Evolutionary conservation across 2,113 vertebrate species (phyloP).

Genomic region (Apteryx mantelli): DNA sequence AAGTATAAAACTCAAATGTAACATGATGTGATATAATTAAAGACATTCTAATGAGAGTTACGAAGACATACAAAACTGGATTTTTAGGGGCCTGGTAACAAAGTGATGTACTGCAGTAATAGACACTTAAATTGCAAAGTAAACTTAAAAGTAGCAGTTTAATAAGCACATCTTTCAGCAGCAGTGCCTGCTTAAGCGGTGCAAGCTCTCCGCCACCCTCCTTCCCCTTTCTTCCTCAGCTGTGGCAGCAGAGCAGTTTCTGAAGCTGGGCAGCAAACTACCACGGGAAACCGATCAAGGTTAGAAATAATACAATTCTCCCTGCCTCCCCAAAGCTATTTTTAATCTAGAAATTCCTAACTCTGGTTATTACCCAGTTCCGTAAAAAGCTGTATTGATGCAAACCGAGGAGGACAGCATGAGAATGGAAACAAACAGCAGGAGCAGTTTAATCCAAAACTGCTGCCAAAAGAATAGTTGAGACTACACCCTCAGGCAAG

Average conservation of each 20-base stretch:
- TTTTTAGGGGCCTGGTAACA: not conserved
- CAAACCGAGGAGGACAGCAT: not conserved
- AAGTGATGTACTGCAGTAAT: not conserved
- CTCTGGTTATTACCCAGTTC: not conserved
- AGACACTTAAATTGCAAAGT: not conserved
- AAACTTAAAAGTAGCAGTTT: not conserved
- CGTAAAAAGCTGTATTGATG: not conserved
- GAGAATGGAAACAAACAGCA: not conserved
- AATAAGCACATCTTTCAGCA: not conserved
- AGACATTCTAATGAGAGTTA: not conserved
- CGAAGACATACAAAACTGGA: not conserved
- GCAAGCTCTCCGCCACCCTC: not conserved
- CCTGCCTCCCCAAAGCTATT: not conserved
- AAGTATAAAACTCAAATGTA: not conserved
- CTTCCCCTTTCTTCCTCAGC: not conserved
- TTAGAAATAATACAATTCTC: not conserved
- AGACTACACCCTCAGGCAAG: not conserved
- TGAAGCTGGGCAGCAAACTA: not conserved
- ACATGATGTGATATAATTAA: not conserved
- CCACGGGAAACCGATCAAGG: accelerated
- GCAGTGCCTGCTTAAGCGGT: not conserved
- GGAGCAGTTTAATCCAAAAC: not conserved
- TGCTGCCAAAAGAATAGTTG: constrained; percentile 4
- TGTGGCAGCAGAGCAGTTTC: not conserved
- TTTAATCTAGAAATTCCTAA: not conserved